Percentiles rank a stretch among this genome's conserved stretches.
phyloP scores from a whole-genome alignment of 2,797 vertebrate species.

The Pseudochromis fuscus region DNA sequence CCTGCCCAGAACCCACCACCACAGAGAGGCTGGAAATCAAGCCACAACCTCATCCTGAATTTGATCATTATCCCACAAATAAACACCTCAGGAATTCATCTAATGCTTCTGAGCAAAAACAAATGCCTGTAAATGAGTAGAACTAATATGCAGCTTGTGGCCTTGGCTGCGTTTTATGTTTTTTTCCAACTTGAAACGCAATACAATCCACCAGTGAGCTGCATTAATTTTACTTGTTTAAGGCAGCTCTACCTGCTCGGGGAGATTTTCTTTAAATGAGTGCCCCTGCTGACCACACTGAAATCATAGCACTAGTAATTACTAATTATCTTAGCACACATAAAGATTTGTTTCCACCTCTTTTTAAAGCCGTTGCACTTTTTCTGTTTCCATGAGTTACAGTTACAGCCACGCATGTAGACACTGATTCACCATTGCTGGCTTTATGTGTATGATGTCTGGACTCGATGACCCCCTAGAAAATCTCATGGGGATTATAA shows the following conservation, averaged over 20 bases:
- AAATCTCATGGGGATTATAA: not conserved
- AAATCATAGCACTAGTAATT: conserved; percentile 15
- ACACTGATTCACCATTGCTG: no score
- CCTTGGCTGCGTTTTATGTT: not conserved
- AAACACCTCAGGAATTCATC: not conserved
- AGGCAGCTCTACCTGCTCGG: not conserved
- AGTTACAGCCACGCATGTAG: not conserved
- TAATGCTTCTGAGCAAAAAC: not conserved
- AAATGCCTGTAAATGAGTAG: not conserved
- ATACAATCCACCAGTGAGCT: not conserved
- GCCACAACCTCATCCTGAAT: conserved; percentile 4
- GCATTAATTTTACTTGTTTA: conserved; percentile 1
- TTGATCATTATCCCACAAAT: fast-evolving
- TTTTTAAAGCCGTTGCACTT: conserved; percentile 7
- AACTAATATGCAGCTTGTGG: not conserved
- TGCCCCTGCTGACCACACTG: not conserved
- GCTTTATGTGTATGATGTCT: no score
- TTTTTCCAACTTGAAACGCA: not conserved
- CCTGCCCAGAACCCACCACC: not conserved
- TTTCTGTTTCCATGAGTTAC: no score
- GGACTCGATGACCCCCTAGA: no score
- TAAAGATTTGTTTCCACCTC: not conserved
- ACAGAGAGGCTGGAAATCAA: not conserved
- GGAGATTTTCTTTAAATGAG: not conserved
- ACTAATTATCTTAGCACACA: not conserved